Base-by-base conservation (phyloP, 2,888 invertebrate genomes). In the Tenthredo distinguenda region DNA sequence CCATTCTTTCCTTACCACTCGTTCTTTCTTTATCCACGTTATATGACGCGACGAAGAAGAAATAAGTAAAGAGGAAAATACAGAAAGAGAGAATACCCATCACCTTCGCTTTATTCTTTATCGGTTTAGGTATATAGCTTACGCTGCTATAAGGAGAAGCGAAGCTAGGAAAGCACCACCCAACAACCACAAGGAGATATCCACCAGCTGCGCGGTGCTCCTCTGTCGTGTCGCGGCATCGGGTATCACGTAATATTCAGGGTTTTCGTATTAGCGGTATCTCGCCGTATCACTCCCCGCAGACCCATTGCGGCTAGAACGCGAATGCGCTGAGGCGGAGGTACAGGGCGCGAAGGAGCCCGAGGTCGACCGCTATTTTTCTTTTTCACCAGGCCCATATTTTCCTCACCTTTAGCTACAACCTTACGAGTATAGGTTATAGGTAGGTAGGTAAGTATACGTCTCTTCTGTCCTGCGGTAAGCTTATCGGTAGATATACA, bases 311-410 rank as follows among this genome's bases (percentile, higher is more conserved):
- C 37, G 58, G 55, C 55, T n/a, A 55, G 31, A 18, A 40, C 76
- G 76, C 18, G 21, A 34, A 50, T 18, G 26, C 18, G 26, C 15
- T 26, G n/a, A 37, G 15, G 62, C 9, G 40, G 40, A 34, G 40
- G n/a, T 37, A 37, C 72, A 21, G 50, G 50, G 76, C 50, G 50
- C 50, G 18, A 77, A 50, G 50, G 40, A 77, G 31, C 47, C 77
- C 77, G 50, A 77, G 62, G 81, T 81, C 81, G 81, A 81, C n/a
- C 18, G 81, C 81, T 37, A 81, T 81, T 81, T 62, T 81, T 81
- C 58, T 81, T 62, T 62, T 62, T 81, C 43, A 62, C 62, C 37
- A 34, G 37, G 40, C 62, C 37, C 81, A 62, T 81, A 58, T 62
- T 81, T 81, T 81, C 18, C 62, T 40, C 37, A 21, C 81, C 40